A percentile compares a stretch with the other conserved stretches of the same genome.
phyloP scores from a whole-genome alignment of 1,140 invertebrate genomes.

The Agrypnia vestita region DNA sequence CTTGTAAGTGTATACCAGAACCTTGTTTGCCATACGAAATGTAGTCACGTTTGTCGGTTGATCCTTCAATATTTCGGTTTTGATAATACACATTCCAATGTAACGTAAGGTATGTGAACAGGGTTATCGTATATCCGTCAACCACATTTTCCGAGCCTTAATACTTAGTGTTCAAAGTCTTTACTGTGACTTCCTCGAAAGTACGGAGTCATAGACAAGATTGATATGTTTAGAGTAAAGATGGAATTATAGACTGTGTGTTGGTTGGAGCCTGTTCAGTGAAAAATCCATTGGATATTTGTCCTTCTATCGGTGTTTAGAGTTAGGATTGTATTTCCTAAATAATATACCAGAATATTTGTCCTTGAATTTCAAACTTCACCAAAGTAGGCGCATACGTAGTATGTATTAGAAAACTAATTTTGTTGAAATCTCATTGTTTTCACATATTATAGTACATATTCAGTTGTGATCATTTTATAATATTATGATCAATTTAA shows the following conservation, averaged over 20 bases:
- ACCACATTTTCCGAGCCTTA: constrained; percentile 31
- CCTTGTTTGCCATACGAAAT: constrained; percentile 1
- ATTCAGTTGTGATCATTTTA: too few species aligned
- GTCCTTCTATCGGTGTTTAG: constrained; percentile 1
- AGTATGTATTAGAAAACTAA: too few species aligned
- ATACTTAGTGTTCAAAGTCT: constrained; percentile 23
- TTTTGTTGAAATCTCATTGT: too few species aligned
- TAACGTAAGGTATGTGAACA: constrained; percentile 11
- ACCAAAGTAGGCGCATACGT: too few species aligned
- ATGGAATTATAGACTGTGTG: neutral
- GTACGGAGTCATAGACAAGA: neutral
- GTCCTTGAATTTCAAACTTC: too few species aligned
- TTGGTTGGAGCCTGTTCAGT: constrained; percentile 24
- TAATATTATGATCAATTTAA: too few species aligned
- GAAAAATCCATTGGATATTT: neutral
- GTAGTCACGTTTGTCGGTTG: neutral
- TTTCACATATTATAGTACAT: too few species aligned
- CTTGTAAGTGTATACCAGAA: constrained; percentile 1
- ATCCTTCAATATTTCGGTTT: neutral
- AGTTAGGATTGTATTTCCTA: neutral
- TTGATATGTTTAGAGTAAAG: neutral
- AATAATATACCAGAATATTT: too few species aligned
- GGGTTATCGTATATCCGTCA: constrained; percentile 33
- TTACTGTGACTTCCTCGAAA: neutral
- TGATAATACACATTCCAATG: constrained; percentile 16